These are phyloP conservation scores for Hydrozoanthus gracilis DNA, from an alignment of 92 coral and sea anemone species.

Conservation along the genomic window DNA sequence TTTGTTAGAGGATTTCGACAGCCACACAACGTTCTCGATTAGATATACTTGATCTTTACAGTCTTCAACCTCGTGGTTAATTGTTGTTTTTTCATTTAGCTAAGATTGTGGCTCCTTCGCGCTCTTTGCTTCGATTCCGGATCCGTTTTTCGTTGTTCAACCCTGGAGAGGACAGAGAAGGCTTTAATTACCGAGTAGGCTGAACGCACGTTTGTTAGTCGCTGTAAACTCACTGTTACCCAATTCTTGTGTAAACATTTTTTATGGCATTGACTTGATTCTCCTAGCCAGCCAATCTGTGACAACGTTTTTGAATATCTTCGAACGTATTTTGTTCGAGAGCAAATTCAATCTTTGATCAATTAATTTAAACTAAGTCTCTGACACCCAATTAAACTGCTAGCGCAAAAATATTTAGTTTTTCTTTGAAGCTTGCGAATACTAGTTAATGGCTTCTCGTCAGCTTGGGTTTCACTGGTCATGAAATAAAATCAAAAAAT, in stretches of 20 bases:
- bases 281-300: background rate
- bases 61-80: no score
- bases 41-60: no score
- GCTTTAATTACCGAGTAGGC: no score
- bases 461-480: background rate
- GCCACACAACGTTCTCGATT: no score
- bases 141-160: no score
- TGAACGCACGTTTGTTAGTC: background rate
- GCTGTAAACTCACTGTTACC: background rate
- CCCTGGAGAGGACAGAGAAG: no score
- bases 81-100: no score
- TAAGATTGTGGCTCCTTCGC: no score
- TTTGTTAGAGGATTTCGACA: no score
- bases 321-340: background rate
- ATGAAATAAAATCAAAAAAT: background rate
- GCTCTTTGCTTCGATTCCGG: no score
- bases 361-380: background rate
- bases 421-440: background rate
- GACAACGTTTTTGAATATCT: background rate
- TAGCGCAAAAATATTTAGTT: background rate
- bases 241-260: background rate
- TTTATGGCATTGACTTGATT: constrained; percentile 18
- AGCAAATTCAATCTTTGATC: background rate
- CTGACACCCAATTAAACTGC: background rate
- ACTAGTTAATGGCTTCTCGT: background rate